Evolutionary conservation across 2,113 vertebrate genomes (phyloP), one percentile per base, ranked within the genome.

Genomic region (Varanus salvator): DNA sequence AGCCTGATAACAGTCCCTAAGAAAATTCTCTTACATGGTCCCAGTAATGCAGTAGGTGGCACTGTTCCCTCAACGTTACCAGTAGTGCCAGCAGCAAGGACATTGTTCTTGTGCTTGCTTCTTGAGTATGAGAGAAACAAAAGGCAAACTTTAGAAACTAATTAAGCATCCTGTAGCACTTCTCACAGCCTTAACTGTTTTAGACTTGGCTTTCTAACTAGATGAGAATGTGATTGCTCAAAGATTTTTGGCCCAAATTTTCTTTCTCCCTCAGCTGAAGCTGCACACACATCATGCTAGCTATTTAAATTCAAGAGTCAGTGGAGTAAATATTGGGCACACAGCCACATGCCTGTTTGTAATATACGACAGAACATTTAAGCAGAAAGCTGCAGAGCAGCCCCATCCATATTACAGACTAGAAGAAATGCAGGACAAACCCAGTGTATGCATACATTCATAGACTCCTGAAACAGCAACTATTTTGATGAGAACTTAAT

Each of bases 1-100:
- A 71, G 11, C 81, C 66, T 88, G 23, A 74, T 0, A 21, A 21
- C 50, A 66, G 34, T 71, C 25, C 84, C 83, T 71, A 88, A 84
- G 89, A 5, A 48, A 66, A 54, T 75, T 84, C 89, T 64, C 71
- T 23, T 85, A 81, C 44, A 38, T 69, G 50, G 83, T 11, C 85
- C 15, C 84, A 89, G 87, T 71, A 93, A 84, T 0, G 91, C 91
- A 83, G 87, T 80, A 87, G 90, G 90, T 84, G 90, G 87, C 44
- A 77, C 27, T 1, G 64, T 83, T 60, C 52, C 27, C 0, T 0
- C 1, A 17, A 57, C 88, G 71, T 44, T 87, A 72, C 74, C 0
- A 1, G 68, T 12, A n/a, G 9, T 8, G 85, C 7, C 0, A 80
- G 80, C 3, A 88, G 72, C 21, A 57, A 76, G n/a, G 34, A 68